Base-by-base conservation (phyloP, 1,140 invertebrate genomes). In the Teleogryllus occipitalis region DNA sequence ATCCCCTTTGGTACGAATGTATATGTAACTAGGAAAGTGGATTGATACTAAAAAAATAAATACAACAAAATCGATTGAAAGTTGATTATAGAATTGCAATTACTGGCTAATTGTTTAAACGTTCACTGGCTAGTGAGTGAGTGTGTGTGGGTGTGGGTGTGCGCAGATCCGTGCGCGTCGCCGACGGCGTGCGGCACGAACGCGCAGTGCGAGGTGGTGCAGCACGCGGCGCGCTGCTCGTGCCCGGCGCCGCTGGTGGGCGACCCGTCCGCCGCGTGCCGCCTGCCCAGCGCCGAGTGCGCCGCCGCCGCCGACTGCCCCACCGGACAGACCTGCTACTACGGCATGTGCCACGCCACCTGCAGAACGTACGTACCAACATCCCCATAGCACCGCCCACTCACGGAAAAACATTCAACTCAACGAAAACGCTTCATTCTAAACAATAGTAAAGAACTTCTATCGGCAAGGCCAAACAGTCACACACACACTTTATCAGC, bases 131-230 rank as follows among this genome's bases (percentile, higher is more conserved):
- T n/a, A 72, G 65, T 72, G n/a, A n/a, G 12, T 72, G 65, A 12
- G 65, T 72, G n/a, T n/a, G n/a, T n/a, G n/a, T 5, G 15, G 49
- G 46, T 49, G 27, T 22, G 65, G 21, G 65, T n/a, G n/a, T 79
- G 14, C 81, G 15, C 78, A 82, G 91, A 95, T 88, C 89, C 91
- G 7, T 96, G 95, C 82, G 86, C 87, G 2, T 88, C 92, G 75
- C 89, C 92, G 12, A 92, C 91, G n/a, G 90, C 92, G n/a, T 97
- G 95, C 85, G 95, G 95, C 39, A 93, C 91, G 8, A 97, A 97
- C 85, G 92, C 95, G 5, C 82, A 90, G 46, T 97, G 95, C 83
- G 84, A 85, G 48, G 89, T 92, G 5, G 84, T 88, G 78, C 89
- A 92, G 83, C 95, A 97, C 85, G 86, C 88, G 74, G 92, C 92